phyloP scores from a whole-genome alignment of 2,113 vertebrate genomes.

The Tinamus guttatus region DNA sequence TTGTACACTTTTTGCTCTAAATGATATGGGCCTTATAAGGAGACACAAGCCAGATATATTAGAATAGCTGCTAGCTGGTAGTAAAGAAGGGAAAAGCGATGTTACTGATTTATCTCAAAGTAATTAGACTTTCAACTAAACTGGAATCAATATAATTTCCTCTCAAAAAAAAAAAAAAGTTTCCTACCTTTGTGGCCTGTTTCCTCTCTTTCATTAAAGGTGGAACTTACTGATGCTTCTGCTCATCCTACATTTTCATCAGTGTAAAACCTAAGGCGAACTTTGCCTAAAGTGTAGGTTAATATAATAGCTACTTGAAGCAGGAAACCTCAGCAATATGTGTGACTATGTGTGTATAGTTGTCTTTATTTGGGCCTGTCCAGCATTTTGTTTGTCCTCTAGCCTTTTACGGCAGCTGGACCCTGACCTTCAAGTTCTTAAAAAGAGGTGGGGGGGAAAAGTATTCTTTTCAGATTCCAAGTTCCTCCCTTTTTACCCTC shows the following conservation, averaged over 20 bases:
- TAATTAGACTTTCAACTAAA: slow-evolving; percentile 70
- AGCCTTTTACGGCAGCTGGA: slow-evolving; percentile 94
- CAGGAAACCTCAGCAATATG: slow-evolving; percentile 76
- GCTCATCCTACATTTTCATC: slow-evolving; percentile 80
- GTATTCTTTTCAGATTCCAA: slow-evolving; percentile 90
- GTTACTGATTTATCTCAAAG: slow-evolving; percentile 58
- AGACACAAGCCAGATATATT: slow-evolving; percentile 50
- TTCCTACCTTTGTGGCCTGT: slow-evolving; percentile 86
- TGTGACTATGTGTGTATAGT: slow-evolving; percentile 76
- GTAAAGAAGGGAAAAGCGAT: slow-evolving; percentile 42
- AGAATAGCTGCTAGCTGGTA: slow-evolving; percentile 44
- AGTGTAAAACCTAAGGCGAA: slow-evolving; percentile 76
- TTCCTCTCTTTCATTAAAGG: slow-evolving; percentile 82
- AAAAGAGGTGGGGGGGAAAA: slow-evolving; percentile 67
- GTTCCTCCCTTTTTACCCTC: slow-evolving; percentile 92
- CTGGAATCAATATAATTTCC: slow-evolving; percentile 64
- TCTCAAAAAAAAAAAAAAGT: slow-evolving; percentile 34
- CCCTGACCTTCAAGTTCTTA: slow-evolving; percentile 93
- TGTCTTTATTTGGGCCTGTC: slow-evolving; percentile 90
- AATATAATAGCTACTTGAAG: slow-evolving; percentile 78
- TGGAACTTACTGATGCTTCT: slow-evolving; percentile 79
- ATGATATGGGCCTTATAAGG: slow-evolving; percentile 56
- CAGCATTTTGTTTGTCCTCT: slow-evolving; percentile 92
- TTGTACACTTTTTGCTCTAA: slow-evolving; percentile 42
- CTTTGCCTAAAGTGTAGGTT: slow-evolving; percentile 79